phyloP scores from a whole-genome alignment of 2,888 invertebrate genomes.

The Dynastes maya region DNA sequence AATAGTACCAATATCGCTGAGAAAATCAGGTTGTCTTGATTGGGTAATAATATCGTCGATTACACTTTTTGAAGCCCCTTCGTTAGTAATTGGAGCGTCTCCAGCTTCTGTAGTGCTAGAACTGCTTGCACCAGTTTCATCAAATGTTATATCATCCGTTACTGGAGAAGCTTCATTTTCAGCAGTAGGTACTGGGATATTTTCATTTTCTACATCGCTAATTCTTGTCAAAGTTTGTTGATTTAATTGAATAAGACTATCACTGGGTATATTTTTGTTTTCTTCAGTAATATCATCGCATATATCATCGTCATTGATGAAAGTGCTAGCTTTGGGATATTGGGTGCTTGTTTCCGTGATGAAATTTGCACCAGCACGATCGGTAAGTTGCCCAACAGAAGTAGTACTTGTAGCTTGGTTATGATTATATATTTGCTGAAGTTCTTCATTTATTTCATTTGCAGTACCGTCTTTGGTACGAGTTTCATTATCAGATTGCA shows the following conservation, averaged over 20 bases:
- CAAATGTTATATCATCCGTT: not conserved
- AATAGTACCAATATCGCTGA: not conserved
- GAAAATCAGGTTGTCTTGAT: too few relatives aligned
- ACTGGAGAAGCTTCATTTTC: not conserved
- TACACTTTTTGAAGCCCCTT: too few relatives aligned
- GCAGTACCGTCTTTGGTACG: not conserved
- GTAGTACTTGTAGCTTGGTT: not conserved
- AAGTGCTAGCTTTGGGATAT: not conserved
- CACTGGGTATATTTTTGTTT: not conserved
- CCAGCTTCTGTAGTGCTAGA: not conserved
- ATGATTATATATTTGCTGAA: too few relatives aligned
- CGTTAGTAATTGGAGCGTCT: too few relatives aligned
- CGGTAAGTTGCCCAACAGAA: not conserved
- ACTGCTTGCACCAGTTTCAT: not conserved
- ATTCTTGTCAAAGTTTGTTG: not conserved
- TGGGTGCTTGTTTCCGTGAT: not conserved
- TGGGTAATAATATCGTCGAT: too few relatives aligned
- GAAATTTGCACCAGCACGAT: slow-evolving; percentile 7
- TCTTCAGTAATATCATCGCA: not conserved
- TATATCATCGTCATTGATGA: not conserved
- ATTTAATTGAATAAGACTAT: not conserved
- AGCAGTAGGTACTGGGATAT: not conserved
- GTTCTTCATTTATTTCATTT: not conserved
- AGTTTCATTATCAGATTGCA: slow-evolving; percentile 5
- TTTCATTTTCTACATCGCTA: not conserved